A percentile compares a stretch with the other conserved stretches of the same genome.
These are phyloP conservation scores for Falco columbarius DNA, from an alignment of 2,797 vertebrate genomes.

Conservation along the genomic window DNA sequence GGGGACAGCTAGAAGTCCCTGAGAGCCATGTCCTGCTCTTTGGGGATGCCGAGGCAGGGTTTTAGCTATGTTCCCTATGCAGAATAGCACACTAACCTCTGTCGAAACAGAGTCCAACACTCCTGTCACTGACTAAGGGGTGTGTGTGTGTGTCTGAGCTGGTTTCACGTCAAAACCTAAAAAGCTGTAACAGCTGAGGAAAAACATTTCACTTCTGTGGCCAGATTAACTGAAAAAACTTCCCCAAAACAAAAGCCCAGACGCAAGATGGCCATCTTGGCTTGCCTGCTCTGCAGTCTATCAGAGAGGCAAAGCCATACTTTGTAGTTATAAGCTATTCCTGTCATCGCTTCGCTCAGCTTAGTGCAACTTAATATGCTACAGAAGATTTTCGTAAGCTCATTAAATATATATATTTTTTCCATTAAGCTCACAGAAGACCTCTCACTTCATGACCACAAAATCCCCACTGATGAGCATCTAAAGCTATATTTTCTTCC, in stretches of 20 bases:
- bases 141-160: not conserved
- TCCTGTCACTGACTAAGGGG: not conserved
- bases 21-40: rapidly evolving
- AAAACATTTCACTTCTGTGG: not conserved
- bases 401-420: slow-evolving; percentile 29
- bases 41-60: not conserved
- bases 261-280: not conserved
- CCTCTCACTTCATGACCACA: not conserved
- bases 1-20: not conserved
- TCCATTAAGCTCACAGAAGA: slow-evolving; percentile 2
- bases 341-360: not conserved
- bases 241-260: not conserved
- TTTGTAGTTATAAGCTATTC: not conserved
- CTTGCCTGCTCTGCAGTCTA: not conserved
- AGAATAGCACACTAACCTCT: not conserved
- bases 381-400: not conserved
- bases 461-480: not conserved
- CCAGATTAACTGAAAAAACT: not conserved
- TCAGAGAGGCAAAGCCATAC: not conserved
- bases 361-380: not conserved
- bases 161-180: not conserved
- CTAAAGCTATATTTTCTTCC: not conserved
- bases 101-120: not conserved
- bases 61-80: not conserved
- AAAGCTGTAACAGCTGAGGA: not conserved